phyloP scores from a whole-genome alignment of 2,797 vertebrate genomes.

The Dipus sagitta region DNA sequence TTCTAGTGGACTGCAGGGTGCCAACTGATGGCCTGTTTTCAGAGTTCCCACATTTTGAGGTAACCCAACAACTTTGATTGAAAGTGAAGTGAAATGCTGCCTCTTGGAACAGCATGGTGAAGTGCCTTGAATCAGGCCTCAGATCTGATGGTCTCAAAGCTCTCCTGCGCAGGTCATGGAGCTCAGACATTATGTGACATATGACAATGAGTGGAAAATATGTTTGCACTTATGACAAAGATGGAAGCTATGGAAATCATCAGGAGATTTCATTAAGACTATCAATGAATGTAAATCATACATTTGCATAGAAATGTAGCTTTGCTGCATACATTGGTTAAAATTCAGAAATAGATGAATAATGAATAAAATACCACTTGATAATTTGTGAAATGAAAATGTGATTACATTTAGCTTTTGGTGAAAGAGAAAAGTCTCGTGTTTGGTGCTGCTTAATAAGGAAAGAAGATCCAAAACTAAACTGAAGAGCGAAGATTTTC shows the following conservation, averaged over 20 bases:
- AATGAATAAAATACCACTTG: conserved; percentile 66
- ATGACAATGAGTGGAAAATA: not conserved
- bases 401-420: conserved; percentile 57
- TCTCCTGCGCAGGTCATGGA: not conserved
- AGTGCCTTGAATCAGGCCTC: not conserved
- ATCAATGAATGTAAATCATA: conserved; percentile 57
- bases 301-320: conserved; percentile 73
- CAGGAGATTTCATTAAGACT: conserved; percentile 50
- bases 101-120: not conserved
- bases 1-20: too few species aligned
- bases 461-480: conserved; percentile 71
- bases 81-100: not conserved
- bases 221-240: conserved; percentile 35
- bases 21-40: not conserved
- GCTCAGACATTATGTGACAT: conserved; percentile 22
- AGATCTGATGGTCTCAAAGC: not conserved
- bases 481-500: conserved; percentile 47
- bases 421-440: conserved; percentile 31
- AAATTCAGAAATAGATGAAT: conserved; percentile 67
- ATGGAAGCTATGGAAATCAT: conserved; percentile 55
- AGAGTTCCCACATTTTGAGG: not conserved
- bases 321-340: conserved; percentile 25
- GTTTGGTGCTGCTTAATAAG: conserved; percentile 2
- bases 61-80: not conserved
- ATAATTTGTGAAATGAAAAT: conserved; percentile 62